A percentile compares a stretch with the other conserved stretches of the same genome.
These are phyloP conservation scores for Parnassius smintheus DNA, from an alignment of 2,888 invertebrate genomes.

Conservation along the genomic window DNA sequence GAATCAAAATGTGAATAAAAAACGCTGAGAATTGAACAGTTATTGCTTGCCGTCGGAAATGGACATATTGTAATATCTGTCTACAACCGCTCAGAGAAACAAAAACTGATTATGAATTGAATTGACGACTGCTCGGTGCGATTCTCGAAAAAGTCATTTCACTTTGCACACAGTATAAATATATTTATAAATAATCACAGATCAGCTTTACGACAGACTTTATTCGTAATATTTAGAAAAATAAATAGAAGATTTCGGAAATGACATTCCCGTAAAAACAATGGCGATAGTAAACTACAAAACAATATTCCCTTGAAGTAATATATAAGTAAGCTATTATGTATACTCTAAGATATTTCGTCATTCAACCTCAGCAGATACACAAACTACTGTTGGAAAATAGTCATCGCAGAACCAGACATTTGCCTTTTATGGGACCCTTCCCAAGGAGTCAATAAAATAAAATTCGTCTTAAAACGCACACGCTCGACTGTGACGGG, in stretches of 20 bases:
- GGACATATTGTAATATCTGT: conserved; percentile 3
- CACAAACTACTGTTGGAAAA: too few relatives aligned
- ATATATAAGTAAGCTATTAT: too few relatives aligned
- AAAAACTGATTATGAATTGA: conserved; percentile 29
- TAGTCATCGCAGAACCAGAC: too few relatives aligned
- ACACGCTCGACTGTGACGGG: too few relatives aligned
- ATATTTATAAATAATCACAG: conserved; percentile 14
- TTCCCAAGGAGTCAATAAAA: too few relatives aligned
- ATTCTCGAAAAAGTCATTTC: conserved; percentile 29
- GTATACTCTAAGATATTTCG: too few relatives aligned
- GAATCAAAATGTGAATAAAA: conserved; percentile 16
- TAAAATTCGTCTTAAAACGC: too few relatives aligned
- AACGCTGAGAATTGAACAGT: conserved; percentile 15
- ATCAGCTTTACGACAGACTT: background rate
- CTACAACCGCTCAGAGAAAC: conserved; percentile 3
- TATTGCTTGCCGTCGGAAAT: conserved; percentile 9
- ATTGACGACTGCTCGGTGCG: conserved; percentile 28
- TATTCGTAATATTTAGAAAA: background rate
- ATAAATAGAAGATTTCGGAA: background rate
- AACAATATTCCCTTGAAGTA: too few relatives aligned
- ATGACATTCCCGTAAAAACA: too few relatives aligned
- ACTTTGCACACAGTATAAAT: conserved; percentile 29
- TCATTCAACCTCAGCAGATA: too few relatives aligned
- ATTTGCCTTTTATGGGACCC: too few relatives aligned
- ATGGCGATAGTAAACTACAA: too few relatives aligned